Evolutionary conservation across 2,797 vertebrate genomes (phyloP).

Genomic region (Euphonia xanthogaster): DNA sequence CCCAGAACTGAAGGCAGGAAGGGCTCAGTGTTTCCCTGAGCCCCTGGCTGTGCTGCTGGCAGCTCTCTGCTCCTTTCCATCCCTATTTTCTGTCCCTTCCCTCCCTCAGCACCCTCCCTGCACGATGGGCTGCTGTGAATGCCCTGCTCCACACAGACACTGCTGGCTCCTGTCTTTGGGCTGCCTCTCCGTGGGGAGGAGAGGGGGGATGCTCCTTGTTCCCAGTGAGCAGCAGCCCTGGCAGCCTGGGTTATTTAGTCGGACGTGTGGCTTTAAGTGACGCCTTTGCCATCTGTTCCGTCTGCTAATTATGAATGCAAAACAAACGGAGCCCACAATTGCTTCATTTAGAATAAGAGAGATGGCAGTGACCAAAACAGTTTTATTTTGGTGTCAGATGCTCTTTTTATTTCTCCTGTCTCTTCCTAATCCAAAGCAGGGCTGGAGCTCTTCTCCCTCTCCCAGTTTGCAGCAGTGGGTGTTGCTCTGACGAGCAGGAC

Average conservation of each 20-base stretch:
- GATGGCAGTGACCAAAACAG: slow-evolving; percentile 67
- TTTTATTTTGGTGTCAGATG: slow-evolving; percentile 66
- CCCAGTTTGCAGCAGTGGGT: background rate
- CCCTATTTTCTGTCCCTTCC: slow-evolving; percentile 17
- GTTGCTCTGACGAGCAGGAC: background rate
- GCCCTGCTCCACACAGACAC: background rate
- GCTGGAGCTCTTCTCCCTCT: slow-evolving; percentile 6
- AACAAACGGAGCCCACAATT: slow-evolving; percentile 68
- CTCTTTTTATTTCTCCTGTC: slow-evolving; percentile 63
- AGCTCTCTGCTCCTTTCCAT: background rate
- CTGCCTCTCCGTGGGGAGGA: slow-evolving; percentile 10
- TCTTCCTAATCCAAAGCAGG: slow-evolving; percentile 36
- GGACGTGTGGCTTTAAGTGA: slow-evolving; percentile 64
- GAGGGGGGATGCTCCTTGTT: slow-evolving; percentile 57
- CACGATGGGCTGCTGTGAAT: background rate
- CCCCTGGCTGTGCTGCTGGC: slow-evolving; percentile 14
- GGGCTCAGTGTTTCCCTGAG: background rate
- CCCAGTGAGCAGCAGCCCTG: slow-evolving; percentile 18
- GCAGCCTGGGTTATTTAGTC: slow-evolving; percentile 65
- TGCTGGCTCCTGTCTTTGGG: slow-evolving; percentile 8
- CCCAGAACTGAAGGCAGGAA: background rate
- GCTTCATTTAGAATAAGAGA: slow-evolving; percentile 66
- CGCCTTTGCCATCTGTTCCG: slow-evolving; percentile 70
- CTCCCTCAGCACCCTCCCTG: background rate
- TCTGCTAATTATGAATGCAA: slow-evolving; percentile 70